Conservation (phyloP, 2,113 vertebrate genomes). For the Nothoprocta pentlandii region DNA sequence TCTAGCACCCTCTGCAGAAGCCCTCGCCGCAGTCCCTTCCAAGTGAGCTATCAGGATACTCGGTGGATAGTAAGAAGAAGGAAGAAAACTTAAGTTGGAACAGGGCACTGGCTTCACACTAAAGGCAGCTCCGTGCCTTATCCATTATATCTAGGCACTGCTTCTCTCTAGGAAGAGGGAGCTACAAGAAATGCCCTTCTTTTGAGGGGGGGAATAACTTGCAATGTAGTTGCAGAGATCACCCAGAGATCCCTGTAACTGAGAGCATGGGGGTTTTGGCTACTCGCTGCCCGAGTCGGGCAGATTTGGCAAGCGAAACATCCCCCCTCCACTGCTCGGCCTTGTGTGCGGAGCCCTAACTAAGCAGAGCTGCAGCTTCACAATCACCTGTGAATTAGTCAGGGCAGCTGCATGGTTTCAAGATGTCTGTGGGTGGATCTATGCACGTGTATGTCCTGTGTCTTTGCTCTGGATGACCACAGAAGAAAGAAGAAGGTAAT, state of each 20-base stretch:
- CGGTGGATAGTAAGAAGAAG: background rate
- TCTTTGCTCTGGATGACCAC: background rate
- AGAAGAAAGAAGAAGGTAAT: background rate
- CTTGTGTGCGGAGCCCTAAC: background rate
- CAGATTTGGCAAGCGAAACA: background rate
- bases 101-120: fast-evolving
- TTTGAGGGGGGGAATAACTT: fast-evolving
- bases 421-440: background rate
- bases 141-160: background rate
- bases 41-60: background rate
- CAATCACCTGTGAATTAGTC: fast-evolving
- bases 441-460: background rate
- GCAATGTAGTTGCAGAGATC: background rate
- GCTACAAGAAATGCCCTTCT: background rate
- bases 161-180: background rate
- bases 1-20: background rate
- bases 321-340: background rate
- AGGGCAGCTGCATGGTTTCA: background rate
- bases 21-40: background rate
- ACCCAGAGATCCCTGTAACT: fast-evolving
- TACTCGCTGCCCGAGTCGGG: background rate
- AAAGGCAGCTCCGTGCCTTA: background rate
- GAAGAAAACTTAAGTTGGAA: background rate
- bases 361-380: background rate
- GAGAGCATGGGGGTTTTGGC: background rate